Evolutionary conservation across 92 coral and sea anemone species (phyloP).

Genomic region (Blastomussa wellsi): DNA sequence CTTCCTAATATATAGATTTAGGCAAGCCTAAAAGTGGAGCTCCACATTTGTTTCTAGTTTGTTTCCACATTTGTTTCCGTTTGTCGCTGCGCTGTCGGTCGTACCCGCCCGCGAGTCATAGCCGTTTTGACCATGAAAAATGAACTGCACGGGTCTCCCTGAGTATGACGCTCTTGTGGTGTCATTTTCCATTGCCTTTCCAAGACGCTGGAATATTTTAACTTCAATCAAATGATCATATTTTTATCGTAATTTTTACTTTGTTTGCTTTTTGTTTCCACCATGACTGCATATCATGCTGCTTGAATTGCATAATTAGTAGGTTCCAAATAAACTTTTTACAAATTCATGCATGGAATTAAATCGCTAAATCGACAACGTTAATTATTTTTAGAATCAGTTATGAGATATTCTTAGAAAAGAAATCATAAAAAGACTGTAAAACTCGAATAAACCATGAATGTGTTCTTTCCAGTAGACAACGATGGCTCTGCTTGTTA

Average conservation of each 20-base stretch:
- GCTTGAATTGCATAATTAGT: not conserved
- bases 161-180: not conserved
- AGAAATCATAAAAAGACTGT: not conserved
- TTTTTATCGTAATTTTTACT: not conserved
- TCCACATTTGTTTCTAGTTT: too few species aligned
- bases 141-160: too few species aligned
- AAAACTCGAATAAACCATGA: not conserved
- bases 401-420: not conserved
- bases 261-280: not conserved
- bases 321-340: not conserved
- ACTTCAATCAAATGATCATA: not conserved
- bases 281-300: too few species aligned
- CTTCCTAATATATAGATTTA: too few species aligned
- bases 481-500: not conserved
- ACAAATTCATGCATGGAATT: not conserved
- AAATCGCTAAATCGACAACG: not conserved
- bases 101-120: too few species aligned
- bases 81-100: too few species aligned
- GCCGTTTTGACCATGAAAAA: too few species aligned
- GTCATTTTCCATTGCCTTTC: not conserved
- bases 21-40: too few species aligned
- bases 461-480: not conserved
- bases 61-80: too few species aligned
- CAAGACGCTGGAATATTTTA: not conserved
- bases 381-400: not conserved